A percentile compares a stretch with the other conserved stretches of the same genome.
phyloP scores from a whole-genome alignment of 2,888 invertebrate genomes.

The Sarcophaga carnaria region DNA sequence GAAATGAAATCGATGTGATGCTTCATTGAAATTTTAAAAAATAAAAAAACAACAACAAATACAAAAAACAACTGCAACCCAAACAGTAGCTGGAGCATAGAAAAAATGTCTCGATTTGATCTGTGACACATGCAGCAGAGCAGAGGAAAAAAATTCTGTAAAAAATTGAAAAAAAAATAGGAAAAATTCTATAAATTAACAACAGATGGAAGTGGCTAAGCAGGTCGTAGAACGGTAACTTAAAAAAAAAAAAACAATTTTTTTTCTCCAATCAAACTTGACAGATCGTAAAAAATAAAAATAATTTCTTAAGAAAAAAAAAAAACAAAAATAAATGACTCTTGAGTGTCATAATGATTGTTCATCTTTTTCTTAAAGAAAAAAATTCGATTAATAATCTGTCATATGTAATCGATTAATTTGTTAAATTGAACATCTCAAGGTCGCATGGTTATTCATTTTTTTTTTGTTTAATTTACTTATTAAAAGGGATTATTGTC shows the following conservation, averaged over 20 bases:
- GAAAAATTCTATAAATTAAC: not conserved
- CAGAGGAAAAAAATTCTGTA: not conserved
- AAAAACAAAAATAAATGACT: too few species aligned
- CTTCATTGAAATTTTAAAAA: conserved; percentile 52
- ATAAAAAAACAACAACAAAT: conserved; percentile 20
- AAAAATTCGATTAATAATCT: not conserved
- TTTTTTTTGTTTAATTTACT: conserved; percentile 15
- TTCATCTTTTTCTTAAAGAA: too few species aligned
- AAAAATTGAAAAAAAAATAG: not conserved
- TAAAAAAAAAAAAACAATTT: not conserved
- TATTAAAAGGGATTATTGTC: conserved; percentile 47
- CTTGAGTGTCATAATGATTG: too few species aligned
- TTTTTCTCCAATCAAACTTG: conserved; percentile 37
- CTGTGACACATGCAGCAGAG: conserved; percentile 41
- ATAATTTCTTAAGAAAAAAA: not conserved
- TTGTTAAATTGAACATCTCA: conserved; percentile 26
- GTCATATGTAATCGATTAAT: conserved; percentile 52
- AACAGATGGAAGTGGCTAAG: not conserved
- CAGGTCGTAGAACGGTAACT: not conserved
- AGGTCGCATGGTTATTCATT: conserved; percentile 18
- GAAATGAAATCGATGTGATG: conserved; percentile 43
- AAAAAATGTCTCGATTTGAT: conserved; percentile 50
- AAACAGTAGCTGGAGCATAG: conserved; percentile 57
- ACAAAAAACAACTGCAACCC: conserved; percentile 10
- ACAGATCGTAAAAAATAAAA: conserved; percentile 45